phyloP scores from a whole-genome alignment of 2,113 vertebrate species.

The Anolis sagrei region DNA sequence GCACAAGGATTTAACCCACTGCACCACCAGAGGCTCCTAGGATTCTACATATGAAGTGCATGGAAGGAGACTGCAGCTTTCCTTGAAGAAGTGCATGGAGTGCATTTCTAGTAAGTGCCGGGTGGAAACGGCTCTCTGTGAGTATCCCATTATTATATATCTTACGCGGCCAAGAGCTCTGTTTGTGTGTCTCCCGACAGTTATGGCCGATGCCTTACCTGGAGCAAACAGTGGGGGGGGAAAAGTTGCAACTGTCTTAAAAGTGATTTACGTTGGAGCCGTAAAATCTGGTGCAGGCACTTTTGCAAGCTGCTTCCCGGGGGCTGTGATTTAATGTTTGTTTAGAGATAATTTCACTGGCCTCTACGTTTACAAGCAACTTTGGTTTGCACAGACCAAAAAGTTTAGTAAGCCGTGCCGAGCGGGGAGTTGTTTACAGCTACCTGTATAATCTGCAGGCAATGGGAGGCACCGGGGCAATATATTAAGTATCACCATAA shows the following conservation, averaged over 20 bases:
- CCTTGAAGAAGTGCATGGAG: too few relatives aligned
- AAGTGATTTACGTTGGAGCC: slow-evolving; percentile 12
- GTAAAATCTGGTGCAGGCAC: background rate
- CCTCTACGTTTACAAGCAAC: slow-evolving; percentile 37
- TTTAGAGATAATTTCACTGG: slow-evolving; percentile 51
- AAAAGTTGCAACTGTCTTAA: background rate
- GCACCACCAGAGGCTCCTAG: too few relatives aligned
- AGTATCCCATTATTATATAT: background rate
- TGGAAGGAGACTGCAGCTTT: background rate
- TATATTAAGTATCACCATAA: slow-evolving; percentile 37
- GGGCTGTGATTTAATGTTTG: slow-evolving; percentile 54
- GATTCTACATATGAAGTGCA: too few relatives aligned
- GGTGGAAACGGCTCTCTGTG: rapidly evolving
- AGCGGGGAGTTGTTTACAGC: slow-evolving; percentile 46
- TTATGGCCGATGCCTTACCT: background rate
- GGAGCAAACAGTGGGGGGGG: background rate
- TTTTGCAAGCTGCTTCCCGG: slow-evolving; percentile 1
- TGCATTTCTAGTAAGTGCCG: background rate
- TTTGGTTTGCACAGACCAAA: slow-evolving; percentile 9
- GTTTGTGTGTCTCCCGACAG: rapidly evolving
- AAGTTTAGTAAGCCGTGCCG: background rate
- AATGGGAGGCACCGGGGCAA: slow-evolving; percentile 38
- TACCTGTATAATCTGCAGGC: slow-evolving; percentile 39
- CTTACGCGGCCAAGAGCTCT: background rate
- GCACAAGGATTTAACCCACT: too few relatives aligned